These are phyloP conservation scores for Sclerurus mexicanus DNA, from an alignment of 2,113 vertebrate genomes.

Conservation along the genomic window DNA sequence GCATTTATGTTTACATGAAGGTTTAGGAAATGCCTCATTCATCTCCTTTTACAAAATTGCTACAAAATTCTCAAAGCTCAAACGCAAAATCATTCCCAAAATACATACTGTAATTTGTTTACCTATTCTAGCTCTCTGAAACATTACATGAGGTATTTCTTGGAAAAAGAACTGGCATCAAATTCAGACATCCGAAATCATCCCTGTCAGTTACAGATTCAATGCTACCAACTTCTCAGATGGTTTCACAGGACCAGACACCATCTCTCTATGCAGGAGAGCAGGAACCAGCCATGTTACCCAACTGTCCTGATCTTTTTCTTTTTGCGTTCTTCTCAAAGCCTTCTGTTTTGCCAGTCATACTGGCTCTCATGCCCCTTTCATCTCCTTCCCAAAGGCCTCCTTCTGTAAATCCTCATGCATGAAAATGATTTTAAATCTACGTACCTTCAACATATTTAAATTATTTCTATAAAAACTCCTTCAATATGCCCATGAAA, in stretches of 20 bases:
- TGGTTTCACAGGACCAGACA: background rate
- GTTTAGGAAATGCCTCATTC: background rate
- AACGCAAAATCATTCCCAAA: background rate
- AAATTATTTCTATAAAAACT: background rate
- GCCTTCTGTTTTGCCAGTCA: background rate
- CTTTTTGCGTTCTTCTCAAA: background rate
- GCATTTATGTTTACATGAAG: accelerated
- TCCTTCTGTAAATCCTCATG: background rate
- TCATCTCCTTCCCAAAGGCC: background rate
- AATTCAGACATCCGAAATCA: background rate
- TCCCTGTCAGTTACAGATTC: background rate
- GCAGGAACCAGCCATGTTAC: background rate
- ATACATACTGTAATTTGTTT: background rate
- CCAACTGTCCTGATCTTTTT: background rate
- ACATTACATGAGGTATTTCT: background rate
- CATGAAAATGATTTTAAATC: background rate
- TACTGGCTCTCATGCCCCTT: background rate
- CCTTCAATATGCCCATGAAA: background rate
- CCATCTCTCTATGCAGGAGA: background rate
- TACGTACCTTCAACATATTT: background rate
- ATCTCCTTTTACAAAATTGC: background rate
- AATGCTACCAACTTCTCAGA: background rate
- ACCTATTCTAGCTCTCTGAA: background rate
- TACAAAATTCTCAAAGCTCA: background rate
- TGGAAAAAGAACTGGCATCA: background rate